Conservation (phyloP, 1,140 invertebrate species). For the Dysdera silvatica region DNA sequence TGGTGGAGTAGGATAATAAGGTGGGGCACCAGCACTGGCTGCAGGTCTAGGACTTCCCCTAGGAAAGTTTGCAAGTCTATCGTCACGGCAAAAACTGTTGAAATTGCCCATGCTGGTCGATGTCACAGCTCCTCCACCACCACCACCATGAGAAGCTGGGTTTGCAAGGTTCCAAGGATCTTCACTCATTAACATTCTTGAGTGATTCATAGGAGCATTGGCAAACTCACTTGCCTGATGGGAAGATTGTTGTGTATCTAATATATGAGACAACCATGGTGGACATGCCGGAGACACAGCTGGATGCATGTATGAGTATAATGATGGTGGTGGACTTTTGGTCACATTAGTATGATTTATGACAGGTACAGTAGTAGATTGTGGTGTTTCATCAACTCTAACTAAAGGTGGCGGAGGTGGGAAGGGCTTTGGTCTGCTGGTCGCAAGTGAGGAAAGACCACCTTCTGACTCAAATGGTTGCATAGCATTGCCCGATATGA, state of each 20-base stretch:
- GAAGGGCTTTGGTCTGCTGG: conserved; percentile 7
- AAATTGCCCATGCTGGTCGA: conserved; percentile 2
- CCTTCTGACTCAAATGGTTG: conserved; percentile 11
- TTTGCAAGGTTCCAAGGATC: conserved; percentile 9
- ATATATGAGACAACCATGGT: conserved; percentile 14
- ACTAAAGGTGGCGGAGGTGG: conserved; percentile 28
- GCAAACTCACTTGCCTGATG: too few species aligned
- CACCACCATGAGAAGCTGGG: background rate
- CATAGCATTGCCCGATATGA: too few species aligned
- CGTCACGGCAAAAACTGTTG: conserved; percentile 9
- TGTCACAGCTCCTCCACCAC: conserved; percentile 18
- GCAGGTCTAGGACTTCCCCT: conserved; percentile 22
- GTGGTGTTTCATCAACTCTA: background rate
- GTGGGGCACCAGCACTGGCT: conserved; percentile 20
- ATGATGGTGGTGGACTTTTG: conserved; percentile 15
- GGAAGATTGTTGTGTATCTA: conserved; percentile 7
- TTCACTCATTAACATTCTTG: conserved; percentile 6
- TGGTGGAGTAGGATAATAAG: conserved; percentile 27
- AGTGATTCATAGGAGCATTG: conserved; percentile 14
- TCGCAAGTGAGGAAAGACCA: conserved; percentile 1
- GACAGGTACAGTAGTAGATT: background rate
- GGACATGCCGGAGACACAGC: conserved; percentile 2
- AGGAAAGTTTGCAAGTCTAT: conserved; percentile 6
- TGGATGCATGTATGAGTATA: conserved; percentile 21
- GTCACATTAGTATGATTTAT: conserved; percentile 12